Conservation (phyloP, 1,140 invertebrate species). For the Trichogramma pretiosum region DNA sequence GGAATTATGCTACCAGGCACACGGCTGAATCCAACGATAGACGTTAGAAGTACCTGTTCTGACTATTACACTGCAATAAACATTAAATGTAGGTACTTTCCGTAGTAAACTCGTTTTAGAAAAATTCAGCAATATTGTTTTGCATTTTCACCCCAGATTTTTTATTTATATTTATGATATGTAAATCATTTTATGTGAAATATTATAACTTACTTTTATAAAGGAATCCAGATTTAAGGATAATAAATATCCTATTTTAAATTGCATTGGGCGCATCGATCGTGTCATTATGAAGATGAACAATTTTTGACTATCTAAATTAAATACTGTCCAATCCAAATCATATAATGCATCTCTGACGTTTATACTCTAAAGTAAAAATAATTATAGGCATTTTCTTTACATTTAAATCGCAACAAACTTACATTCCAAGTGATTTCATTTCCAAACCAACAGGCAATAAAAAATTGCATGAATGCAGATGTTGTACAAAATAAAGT, state of each 20-base stretch:
- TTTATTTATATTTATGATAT: too few species aligned
- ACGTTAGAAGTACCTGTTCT: too few species aligned
- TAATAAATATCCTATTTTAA: not conserved
- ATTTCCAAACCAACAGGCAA: not conserved
- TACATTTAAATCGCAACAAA: too few species aligned
- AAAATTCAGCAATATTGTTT: too few species aligned
- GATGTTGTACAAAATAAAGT: not conserved
- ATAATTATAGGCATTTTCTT: too few species aligned
- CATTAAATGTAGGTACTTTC: too few species aligned
- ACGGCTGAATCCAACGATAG: too few species aligned
- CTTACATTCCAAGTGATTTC: not conserved
- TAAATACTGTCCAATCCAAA: not conserved
- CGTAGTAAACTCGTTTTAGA: too few species aligned
- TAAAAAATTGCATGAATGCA: constrained; percentile 2
- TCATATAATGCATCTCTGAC: not conserved
- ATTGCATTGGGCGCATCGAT: not conserved
- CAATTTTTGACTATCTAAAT: not conserved
- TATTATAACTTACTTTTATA: constrained; percentile 2
- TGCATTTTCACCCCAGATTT: too few species aligned
- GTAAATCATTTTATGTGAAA: too few species aligned
- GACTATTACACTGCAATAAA: too few species aligned
- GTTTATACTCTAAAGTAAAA: constrained; percentile 3
- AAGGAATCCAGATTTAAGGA: constrained; percentile 4
- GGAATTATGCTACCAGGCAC: too few species aligned
- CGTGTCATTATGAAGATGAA: not conserved